Evolutionary conservation across 2,888 invertebrate genomes (phyloP).

Genomic region (Himalopsyche kuldschensis): DNA sequence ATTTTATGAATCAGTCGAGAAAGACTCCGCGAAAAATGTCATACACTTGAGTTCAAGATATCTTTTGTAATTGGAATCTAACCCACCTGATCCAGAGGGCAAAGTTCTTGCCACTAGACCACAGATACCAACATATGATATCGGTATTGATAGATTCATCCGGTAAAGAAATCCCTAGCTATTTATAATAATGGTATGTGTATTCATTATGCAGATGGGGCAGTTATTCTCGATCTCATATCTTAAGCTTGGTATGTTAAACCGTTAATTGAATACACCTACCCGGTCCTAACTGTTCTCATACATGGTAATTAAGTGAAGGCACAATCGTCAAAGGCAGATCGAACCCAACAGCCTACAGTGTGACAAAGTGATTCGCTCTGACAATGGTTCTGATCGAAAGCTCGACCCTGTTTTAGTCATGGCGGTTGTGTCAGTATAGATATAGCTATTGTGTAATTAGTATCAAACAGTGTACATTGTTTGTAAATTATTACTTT

Average conservation of each 20-base stretch:
- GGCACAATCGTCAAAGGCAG: conserved; percentile 34
- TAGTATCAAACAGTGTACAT: no score
- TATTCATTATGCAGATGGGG: background rate
- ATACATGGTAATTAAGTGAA: conserved; percentile 31
- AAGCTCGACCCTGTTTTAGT: background rate
- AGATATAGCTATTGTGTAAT: no score
- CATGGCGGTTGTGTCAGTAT: background rate
- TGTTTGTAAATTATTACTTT: background rate
- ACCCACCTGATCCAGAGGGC: no score
- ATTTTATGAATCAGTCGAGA: no score
- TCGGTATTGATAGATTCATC: no score
- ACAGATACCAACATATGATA: no score
- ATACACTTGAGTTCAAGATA: no score
- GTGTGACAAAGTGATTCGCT: conserved; percentile 31
- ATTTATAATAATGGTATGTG: background rate
- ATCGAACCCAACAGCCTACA: conserved; percentile 22
- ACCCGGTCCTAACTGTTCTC: background rate
- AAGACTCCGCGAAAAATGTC: no score
- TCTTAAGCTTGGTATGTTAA: background rate
- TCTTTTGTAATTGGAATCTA: no score
- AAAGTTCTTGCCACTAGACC: no score
- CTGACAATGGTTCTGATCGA: background rate
- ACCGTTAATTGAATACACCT: background rate
- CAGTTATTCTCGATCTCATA: background rate
- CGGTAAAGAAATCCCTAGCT: no score